Evolutionary conservation across 2,797 vertebrate genomes (phyloP), one percentile per base, ranked within the genome.

Genomic region (Macrochelys suwanniensis): DNA sequence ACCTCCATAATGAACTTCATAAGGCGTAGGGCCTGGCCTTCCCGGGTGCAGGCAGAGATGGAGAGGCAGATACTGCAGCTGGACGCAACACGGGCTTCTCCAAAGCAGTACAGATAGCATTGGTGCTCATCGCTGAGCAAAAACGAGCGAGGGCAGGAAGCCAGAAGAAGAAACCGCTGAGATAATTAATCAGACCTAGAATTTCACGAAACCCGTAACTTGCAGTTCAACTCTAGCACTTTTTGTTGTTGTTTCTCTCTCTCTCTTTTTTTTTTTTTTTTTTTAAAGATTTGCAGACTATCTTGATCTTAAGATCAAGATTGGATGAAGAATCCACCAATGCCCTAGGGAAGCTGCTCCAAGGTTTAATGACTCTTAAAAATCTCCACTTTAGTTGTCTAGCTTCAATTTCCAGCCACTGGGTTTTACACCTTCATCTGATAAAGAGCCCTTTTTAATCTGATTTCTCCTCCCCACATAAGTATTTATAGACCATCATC

Each of bases 381-480:
- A 92, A 91, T 90, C 51, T 92, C 2, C 21, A 90, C 65, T 74
- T 85, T 89, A 16, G 47, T 84, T 78, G 51, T 74, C 49, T 21
- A 90, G 49, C 56, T 95, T 85, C 61, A 89, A 26, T 89, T 90
- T 68, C 81, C 28, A 88, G 26, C 49, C 0, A 90, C 15, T 37
- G 37, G 65, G 31, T 84, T 80, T 87, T 85, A 82, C 85, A 87
- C 53, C 76, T 88, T 94, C 57, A 94, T 25, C 53, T 92, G 42
- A 7, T 85, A 57, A 93, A 92, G 95, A 79, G 56, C 33, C 37
- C 93, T 79, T 88, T 71, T 45, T 47, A 87, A 87, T 19, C 91
- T 91, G 87, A 88, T 15, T 33, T 56, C 21, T 3, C 91, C 45
- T 79, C 80, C 79, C 89, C 88, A 90, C 0, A 0, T 31, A 90